phyloP scores from a whole-genome alignment of 2,888 invertebrate species.

The Eristalinus sepulchralis region DNA sequence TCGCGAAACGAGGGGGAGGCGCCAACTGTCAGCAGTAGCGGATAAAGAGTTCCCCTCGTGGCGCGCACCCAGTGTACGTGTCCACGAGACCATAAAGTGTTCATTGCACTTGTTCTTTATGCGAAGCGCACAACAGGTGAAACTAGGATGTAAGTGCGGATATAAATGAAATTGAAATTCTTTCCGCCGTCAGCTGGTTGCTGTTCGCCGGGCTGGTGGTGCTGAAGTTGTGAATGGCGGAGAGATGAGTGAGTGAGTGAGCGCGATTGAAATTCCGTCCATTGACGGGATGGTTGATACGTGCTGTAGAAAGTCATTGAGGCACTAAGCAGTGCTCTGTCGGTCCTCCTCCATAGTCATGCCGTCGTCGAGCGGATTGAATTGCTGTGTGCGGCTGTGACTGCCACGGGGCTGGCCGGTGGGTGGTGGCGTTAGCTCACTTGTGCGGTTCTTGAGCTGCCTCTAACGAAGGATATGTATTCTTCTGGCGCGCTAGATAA shows the following conservation, averaged over 20 bases:
- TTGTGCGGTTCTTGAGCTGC: not conserved
- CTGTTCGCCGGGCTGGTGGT: not conserved
- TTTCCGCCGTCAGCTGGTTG: constrained; percentile 8
- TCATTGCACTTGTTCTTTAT: constrained; percentile 19
- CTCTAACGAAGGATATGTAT: not conserved
- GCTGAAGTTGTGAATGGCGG: not conserved
- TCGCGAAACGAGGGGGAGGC: not conserved
- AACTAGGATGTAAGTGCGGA: constrained; percentile 1
- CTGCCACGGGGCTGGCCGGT: not conserved
- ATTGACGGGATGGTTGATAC: constrained; percentile 41
- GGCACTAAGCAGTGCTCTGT: constrained; percentile 32
- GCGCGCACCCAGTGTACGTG: not conserved
- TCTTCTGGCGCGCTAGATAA: not conserved
- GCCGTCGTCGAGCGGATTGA: not conserved
- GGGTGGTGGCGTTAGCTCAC: not conserved
- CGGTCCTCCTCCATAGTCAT: not conserved
- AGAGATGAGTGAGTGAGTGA: constrained; percentile 6
- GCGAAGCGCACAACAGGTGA: constrained; percentile 47
- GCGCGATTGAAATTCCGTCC: constrained; percentile 52
- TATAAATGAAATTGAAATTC: constrained; percentile 42
- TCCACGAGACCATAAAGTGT: constrained; percentile 50
- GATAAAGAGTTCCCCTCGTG: not conserved
- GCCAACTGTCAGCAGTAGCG: not conserved
- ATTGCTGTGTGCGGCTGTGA: not conserved
- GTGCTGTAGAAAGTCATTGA: constrained; percentile 55